These are phyloP conservation scores for Burhinus oedicnemus DNA, from an alignment of 2,113 vertebrate genomes.

Conservation along the genomic window DNA sequence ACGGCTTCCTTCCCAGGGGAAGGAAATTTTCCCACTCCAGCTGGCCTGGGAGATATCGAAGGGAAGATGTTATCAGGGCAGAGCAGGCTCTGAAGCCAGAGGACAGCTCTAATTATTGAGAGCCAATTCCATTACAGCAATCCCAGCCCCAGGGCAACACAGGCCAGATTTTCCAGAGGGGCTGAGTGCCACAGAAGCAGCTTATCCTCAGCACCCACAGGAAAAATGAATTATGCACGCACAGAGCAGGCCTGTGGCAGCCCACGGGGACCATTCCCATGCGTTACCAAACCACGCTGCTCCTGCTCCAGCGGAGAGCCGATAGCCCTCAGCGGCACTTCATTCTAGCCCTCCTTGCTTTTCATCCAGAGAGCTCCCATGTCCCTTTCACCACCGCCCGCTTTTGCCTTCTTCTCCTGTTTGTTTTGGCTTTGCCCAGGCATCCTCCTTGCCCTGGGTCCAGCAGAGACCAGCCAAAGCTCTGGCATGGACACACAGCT, in stretches of 20 bases:
- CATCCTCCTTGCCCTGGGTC: neutral
- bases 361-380: neutral
- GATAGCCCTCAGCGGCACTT: neutral
- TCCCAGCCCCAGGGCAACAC: neutral
- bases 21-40: neutral
- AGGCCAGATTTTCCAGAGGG: neutral
- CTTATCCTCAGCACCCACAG: neutral
- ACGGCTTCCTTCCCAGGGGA: neutral
- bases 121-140: slow-evolving; percentile 25
- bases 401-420: neutral
- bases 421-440: neutral
- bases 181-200: neutral
- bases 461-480: neutral
- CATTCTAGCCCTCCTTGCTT: neutral
- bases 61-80: slow-evolving; percentile 7
- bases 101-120: slow-evolving; percentile 12
- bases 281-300: neutral
- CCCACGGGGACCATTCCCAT: neutral
- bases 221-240: neutral
- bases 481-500: fast-evolving
- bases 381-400: neutral
- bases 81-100: neutral
- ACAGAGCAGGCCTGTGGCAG: neutral
- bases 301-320: neutral
- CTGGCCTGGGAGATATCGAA: neutral